phyloP scores from a whole-genome alignment of 53 echinoderm and acorn worm genomes.

The Holothuria leucospilota region DNA sequence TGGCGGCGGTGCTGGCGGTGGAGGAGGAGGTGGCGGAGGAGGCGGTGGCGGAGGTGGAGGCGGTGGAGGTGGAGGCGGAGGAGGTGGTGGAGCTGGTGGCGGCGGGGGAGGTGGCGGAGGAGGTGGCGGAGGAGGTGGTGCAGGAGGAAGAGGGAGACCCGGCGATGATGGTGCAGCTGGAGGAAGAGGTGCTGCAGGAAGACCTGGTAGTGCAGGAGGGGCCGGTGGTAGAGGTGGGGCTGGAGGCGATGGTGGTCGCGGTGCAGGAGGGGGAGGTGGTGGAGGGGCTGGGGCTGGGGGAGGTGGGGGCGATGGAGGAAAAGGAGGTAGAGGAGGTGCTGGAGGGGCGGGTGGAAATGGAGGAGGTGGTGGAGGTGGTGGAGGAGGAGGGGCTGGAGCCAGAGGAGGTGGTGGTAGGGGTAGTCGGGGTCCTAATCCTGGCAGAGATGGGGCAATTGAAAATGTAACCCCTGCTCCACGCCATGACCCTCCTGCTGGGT shows the following conservation, averaged over 20 bases:
- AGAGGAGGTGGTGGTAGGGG: neutral
- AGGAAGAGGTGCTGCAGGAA: neutral
- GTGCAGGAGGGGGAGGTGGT: too few relatives aligned
- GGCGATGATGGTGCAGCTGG: slow-evolving; percentile 1
- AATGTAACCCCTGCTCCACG: neutral
- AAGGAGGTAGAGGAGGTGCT: neutral
- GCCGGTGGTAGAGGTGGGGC: slow-evolving; percentile 18
- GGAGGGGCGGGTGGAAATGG: neutral
- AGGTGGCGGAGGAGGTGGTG: neutral
- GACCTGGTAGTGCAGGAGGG: neutral
- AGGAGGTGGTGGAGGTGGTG: neutral
- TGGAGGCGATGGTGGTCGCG: neutral
- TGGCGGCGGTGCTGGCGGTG: slow-evolving; percentile 1
- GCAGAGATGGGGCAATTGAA: neutral
- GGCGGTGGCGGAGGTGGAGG: neutral
- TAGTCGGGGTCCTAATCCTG: neutral
- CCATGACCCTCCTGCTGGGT: neutral
- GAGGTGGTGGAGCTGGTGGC: neutral
- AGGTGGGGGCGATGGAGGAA: neutral
- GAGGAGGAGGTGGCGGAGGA: neutral
- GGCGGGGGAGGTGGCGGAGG: neutral
- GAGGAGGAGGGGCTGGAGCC: neutral
- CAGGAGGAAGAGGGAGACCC: neutral
- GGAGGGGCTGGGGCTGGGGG: too few relatives aligned
- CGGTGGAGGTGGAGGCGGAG: neutral